Evolutionary conservation across 2,113 vertebrate species (phyloP).

Genomic region (Dascyllus trimaculatus): DNA sequence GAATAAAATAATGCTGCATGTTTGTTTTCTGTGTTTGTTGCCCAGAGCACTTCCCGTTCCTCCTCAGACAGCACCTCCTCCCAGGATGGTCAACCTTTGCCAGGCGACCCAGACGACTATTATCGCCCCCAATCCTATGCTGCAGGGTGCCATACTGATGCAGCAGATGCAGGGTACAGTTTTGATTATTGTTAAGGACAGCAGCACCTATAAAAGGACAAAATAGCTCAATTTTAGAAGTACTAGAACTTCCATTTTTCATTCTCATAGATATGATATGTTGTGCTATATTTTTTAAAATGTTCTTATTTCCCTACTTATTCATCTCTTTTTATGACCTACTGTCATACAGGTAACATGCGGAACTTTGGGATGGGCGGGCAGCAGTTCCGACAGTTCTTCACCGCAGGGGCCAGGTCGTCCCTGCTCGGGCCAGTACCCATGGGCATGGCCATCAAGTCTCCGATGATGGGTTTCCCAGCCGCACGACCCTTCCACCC

Average conservation of each 20-base stretch:
- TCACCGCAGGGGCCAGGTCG: slow-evolving; percentile 90
- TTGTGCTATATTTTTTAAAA: too few species aligned
- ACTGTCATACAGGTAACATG: slow-evolving; percentile 85
- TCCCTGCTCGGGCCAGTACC: slow-evolving; percentile 96
- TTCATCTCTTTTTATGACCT: slow-evolving; percentile 7
- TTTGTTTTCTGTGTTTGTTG: slow-evolving; percentile 31
- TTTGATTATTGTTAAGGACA: neutral
- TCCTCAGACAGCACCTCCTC: slow-evolving; percentile 80
- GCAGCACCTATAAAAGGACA: neutral
- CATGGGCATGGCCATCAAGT: slow-evolving; percentile 92
- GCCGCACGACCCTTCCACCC: slow-evolving; percentile 86
- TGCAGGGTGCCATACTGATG: slow-evolving; percentile 94
- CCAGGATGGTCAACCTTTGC: slow-evolving; percentile 92
- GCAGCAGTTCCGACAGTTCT: slow-evolving; percentile 94
- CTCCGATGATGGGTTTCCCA: slow-evolving; percentile 88
- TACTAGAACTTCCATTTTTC: too few species aligned
- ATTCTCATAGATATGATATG: too few species aligned
- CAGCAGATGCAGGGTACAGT: slow-evolving; percentile 96
- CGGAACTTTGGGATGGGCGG: slow-evolving; percentile 89
- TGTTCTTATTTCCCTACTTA: too few species aligned
- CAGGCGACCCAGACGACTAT: slow-evolving; percentile 88
- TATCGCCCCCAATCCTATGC: slow-evolving; percentile 91
- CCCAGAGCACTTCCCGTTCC: slow-evolving; percentile 75
- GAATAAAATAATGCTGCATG: neutral
- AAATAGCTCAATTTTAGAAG: too few species aligned